Percentiles rank a stretch among this genome's conserved stretches.
Conservation (phyloP, 1,140 invertebrate genomes). For the Cherax quadricarinatus region DNA sequence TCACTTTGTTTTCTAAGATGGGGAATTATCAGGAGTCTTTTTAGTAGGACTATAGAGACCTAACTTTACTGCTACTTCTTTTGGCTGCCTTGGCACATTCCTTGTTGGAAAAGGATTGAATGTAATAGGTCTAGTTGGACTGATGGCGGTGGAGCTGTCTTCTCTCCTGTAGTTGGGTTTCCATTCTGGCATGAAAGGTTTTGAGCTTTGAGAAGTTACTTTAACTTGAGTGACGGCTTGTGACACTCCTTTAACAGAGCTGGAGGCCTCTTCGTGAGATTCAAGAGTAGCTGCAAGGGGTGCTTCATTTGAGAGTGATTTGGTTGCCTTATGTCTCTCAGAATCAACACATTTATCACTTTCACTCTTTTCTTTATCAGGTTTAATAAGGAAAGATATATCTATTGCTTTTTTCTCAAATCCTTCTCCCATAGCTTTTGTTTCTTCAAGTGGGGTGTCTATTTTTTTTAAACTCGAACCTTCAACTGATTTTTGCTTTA, state of each 20-base stretch:
- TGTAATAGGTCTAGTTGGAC: constrained; percentile 50
- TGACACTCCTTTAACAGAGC: not conserved
- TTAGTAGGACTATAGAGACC: constrained; percentile 63
- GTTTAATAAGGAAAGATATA: not conserved
- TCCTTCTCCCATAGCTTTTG: not conserved
- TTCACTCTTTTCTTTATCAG: constrained; percentile 19
- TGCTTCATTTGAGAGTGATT: not conserved
- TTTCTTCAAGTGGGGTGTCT: constrained; percentile 9
- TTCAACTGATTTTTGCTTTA: constrained; percentile 57
- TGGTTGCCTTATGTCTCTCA: not conserved
- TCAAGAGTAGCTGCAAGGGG: not conserved
- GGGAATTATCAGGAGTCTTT: constrained; percentile 40
- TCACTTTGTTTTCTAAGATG: constrained; percentile 4
- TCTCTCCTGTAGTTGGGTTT: not conserved
- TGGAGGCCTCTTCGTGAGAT: constrained; percentile 6
- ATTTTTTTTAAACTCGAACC: constrained; percentile 1
- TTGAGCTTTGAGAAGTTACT: constrained; percentile 2
- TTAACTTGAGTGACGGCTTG: not conserved
- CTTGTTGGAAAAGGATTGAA: constrained; percentile 62
- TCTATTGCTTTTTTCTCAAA: not conserved
- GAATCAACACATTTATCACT: not conserved
- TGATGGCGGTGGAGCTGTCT: not conserved
- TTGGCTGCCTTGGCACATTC: constrained; percentile 48
- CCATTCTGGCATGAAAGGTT: constrained; percentile 2
- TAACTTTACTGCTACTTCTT: constrained; percentile 55